Evolutionary conservation across 2,113 vertebrate genomes (phyloP).

Genomic region (Chaenocephalus aceratus): DNA sequence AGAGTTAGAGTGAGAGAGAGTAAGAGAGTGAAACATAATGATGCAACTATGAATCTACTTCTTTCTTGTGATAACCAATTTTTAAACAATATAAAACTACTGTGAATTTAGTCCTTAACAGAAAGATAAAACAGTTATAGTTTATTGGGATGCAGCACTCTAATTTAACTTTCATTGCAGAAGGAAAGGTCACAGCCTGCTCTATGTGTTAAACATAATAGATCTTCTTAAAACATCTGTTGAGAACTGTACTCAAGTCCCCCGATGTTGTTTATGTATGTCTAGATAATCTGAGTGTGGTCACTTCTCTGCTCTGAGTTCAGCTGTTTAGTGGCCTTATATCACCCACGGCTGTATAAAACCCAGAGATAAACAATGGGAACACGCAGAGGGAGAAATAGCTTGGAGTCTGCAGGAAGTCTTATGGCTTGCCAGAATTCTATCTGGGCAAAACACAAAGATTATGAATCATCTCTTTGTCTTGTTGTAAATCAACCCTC

Average conservation of each 20-base stretch:
- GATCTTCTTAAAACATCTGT: slow-evolving; percentile 20
- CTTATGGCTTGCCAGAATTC: no score
- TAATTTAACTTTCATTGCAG: slow-evolving; percentile 2
- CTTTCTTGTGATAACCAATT: not conserved
- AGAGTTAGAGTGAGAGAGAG: not conserved
- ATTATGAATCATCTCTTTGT: no score
- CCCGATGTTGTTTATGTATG: slow-evolving; percentile 14
- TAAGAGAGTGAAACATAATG: not conserved
- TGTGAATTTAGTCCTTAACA: not conserved
- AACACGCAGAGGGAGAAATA: slow-evolving; percentile 24
- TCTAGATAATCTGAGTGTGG: slow-evolving; percentile 1
- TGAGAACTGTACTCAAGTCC: not conserved
- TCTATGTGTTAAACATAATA: slow-evolving; percentile 11
- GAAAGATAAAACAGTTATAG: not conserved
- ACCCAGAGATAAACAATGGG: slow-evolving; percentile 51
- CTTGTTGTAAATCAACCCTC: no score
- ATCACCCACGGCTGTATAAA: slow-evolving; percentile 42
- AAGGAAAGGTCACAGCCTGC: slow-evolving; percentile 14
- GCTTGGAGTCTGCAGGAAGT: not conserved
- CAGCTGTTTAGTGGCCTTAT: slow-evolving; percentile 13
- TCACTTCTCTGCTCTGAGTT: slow-evolving; percentile 1
- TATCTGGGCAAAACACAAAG: no score
- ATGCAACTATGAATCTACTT: not conserved
- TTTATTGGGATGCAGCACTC: not conserved
- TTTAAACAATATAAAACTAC: not conserved